Evolutionary conservation across 1,140 invertebrate species (phyloP).

Genomic region (Meloidogyne chitwoodi): DNA sequence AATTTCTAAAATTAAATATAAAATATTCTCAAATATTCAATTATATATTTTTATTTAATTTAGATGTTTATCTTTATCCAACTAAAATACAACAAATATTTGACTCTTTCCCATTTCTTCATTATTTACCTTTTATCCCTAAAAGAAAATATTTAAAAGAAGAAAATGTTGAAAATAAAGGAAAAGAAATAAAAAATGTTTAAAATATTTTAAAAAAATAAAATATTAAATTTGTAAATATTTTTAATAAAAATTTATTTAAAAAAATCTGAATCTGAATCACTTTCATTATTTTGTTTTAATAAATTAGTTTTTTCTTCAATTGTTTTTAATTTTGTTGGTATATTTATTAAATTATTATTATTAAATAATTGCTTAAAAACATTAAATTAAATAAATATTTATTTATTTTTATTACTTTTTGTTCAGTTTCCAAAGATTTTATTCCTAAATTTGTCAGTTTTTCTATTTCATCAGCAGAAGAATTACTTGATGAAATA

Average conservation of each 20-base stretch:
- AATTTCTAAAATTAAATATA: not conserved
- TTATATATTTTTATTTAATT: not conserved
- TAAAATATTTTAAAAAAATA: too few species aligned
- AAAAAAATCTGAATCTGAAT: not conserved
- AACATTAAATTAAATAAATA: not conserved
- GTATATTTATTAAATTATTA: not conserved
- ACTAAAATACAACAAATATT: slow-evolving; percentile 34
- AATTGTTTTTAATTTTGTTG: not conserved
- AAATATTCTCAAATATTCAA: not conserved
- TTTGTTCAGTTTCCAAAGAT: not conserved
- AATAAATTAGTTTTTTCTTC: not conserved
- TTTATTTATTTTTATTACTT: not conserved
- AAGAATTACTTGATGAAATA: not conserved
- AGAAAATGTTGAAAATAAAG: not conserved
- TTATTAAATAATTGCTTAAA: not conserved
- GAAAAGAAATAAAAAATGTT: not conserved
- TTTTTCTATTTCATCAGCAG: not conserved
- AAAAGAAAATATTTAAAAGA: slow-evolving; percentile 24
- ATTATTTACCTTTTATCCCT: slow-evolving; percentile 42
- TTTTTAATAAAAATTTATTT: not conserved
- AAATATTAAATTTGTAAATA: too few species aligned
- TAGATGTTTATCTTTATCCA: slow-evolving; percentile 50
- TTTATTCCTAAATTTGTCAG: not conserved
- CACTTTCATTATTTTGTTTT: not conserved
- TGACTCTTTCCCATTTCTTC: slow-evolving; percentile 27